Base-by-base conservation (phyloP, 1,140 invertebrate genomes). In the Drosophila kanapiae region DNA sequence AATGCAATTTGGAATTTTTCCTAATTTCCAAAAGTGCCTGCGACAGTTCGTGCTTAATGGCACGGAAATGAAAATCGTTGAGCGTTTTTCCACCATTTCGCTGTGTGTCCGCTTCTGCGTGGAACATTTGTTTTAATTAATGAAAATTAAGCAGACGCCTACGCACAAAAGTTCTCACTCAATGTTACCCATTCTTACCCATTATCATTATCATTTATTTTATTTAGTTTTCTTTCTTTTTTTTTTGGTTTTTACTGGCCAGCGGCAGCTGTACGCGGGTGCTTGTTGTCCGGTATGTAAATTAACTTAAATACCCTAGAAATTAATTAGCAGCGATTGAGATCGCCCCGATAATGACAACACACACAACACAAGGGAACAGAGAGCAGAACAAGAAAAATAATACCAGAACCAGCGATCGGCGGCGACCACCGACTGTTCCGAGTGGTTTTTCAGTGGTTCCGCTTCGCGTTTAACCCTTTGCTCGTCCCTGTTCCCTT, bases 281-380 rank as follows among this genome's bases (percentile, higher is more conserved):
- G 83, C 83, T 76, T 79, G 75, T 84, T 88, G 83, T 61, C 70
- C 72, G 78, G 78, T 77, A 90, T 90, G 85, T 91, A 90, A 90
- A 90, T 90, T 85, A 90, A 85, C 85, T 90, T 85, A 91, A 91
- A 90, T 88, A 88, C 81, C 75, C 85, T 90, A 90, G 85, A 88
- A 88, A 88, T 88, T 88, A 88, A 88, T 88, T 88, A 88, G 85
- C 85, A 88, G 85, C 85, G 85, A 88, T 88, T 88, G 85, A 88
- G 85, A 88, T 88, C 85, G 63, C 51, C 49, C 70, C 68, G 84
- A 88, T 88, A 88, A 81, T 86, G 75, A 86, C 72, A 80, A 78
- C 65, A 62, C 64, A 78, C 51, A 64, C 33, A 40, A 45, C 54
- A 49, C 75, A 69, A 23, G 48, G 53, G 31, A 54, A 58, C 51